A percentile compares a stretch with the other conserved stretches of the same genome.
Conservation (phyloP, 64 coral and sea anemone genomes). For the Dendrophyllia cribrosa region DNA sequence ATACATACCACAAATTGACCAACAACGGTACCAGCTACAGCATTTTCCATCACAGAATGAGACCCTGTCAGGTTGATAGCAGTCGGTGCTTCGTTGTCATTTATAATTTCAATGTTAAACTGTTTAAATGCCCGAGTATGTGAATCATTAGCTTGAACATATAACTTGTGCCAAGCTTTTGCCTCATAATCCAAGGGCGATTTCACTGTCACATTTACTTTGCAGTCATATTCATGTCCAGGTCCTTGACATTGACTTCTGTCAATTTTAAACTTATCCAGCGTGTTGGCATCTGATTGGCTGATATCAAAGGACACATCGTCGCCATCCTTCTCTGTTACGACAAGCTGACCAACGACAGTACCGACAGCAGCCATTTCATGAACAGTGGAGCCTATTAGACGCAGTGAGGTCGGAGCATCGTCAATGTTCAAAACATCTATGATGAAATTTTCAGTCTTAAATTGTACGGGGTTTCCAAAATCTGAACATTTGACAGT, state of each 20-base stretch:
- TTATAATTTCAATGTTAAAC: slow-evolving; percentile 65
- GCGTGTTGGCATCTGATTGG: slow-evolving; percentile 59
- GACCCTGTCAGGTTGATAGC: slow-evolving; percentile 55
- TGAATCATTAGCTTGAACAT: slow-evolving; percentile 72
- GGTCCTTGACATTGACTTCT: not conserved
- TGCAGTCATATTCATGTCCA: slow-evolving; percentile 47
- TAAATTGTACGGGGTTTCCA: slow-evolving; percentile 65
- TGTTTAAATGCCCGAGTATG: slow-evolving; percentile 41
- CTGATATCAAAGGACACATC: slow-evolving; percentile 67
- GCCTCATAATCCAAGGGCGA: slow-evolving; percentile 69
- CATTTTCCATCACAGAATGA: slow-evolving; percentile 69
- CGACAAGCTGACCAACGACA: slow-evolving; percentile 66
- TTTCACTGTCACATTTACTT: slow-evolving; percentile 57
- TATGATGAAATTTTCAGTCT: slow-evolving; percentile 46
- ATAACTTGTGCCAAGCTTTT: slow-evolving; percentile 34
- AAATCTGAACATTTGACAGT: slow-evolving; percentile 65
- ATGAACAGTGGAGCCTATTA: slow-evolving; percentile 45
- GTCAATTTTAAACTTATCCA: slow-evolving; percentile 63
- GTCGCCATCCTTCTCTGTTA: slow-evolving; percentile 85
- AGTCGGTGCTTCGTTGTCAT: slow-evolving; percentile 86
- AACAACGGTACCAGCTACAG: slow-evolving; percentile 37
- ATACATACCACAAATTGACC: slow-evolving; percentile 79
- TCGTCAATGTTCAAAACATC: slow-evolving; percentile 81
- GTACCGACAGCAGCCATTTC: slow-evolving; percentile 68
- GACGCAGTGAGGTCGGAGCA: slow-evolving; percentile 49